Conservation (phyloP, 2,888 invertebrate genomes). For the Dusona sp. region DNA sequence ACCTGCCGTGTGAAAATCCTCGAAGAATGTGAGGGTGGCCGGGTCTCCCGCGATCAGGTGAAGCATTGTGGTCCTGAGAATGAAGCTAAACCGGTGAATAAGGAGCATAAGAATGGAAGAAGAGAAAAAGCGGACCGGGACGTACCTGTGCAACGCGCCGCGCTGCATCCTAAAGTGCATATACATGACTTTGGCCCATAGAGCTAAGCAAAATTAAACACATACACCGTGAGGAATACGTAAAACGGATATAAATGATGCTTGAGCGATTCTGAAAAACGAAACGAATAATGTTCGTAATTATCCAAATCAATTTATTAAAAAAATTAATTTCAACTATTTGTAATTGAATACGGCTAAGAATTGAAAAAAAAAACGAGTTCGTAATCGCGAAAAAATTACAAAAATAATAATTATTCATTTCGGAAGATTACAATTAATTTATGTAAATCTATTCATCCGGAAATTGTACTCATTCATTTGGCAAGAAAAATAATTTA, state of each 20-base stretch:
- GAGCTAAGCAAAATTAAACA: conserved; percentile 31
- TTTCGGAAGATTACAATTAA: too few species aligned
- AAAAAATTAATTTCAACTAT: neutral
- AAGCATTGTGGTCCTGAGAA: conserved; percentile 79
- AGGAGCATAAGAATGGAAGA: conserved; percentile 57
- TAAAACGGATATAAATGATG: conserved; percentile 9
- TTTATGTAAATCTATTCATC: too few species aligned
- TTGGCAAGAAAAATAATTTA: neutral
- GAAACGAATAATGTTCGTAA: conserved; percentile 18
- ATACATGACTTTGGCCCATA: conserved; percentile 25
- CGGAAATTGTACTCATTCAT: neutral
- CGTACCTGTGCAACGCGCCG: conserved; percentile 63
- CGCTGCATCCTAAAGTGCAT: conserved; percentile 47
- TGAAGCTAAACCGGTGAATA: conserved; percentile 70
- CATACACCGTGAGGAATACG: neutral
- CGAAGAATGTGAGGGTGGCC: conserved; percentile 81
- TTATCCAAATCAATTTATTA: neutral
- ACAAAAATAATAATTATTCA: neutral
- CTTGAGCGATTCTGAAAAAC: neutral
- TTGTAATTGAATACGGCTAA: neutral
- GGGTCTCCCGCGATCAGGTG: conserved; percentile 78
- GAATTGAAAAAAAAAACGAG: neutral
- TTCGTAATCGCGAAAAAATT: neutral
- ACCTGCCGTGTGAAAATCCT: conserved; percentile 80
- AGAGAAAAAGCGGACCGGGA: conserved; percentile 75